A percentile compares a stretch with the other conserved stretches of the same genome.
These are phyloP conservation scores for Neoseiulus cucumeris DNA, from an alignment of 1,140 invertebrate genomes.

Conservation along the genomic window DNA sequence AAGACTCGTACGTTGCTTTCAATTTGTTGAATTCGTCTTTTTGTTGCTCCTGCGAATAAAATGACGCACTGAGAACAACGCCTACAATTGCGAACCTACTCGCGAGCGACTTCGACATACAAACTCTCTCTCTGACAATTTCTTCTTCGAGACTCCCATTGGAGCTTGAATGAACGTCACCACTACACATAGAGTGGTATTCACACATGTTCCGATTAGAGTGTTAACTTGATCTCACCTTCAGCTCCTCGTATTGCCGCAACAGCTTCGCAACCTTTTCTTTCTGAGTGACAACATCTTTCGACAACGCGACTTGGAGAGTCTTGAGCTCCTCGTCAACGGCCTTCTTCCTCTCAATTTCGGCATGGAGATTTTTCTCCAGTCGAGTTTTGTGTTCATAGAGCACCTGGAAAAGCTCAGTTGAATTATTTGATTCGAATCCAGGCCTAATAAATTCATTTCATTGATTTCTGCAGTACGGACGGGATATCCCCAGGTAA, in stretches of 20 bases:
- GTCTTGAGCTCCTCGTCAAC: conserved; percentile 5
- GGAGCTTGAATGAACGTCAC: no score
- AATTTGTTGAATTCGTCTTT: background rate
- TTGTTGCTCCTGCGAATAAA: background rate
- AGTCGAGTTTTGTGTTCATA: conserved; percentile 7
- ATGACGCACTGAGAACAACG: no score
- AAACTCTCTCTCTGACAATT: no score
- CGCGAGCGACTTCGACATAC: no score
- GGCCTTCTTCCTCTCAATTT: background rate
- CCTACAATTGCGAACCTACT: no score
- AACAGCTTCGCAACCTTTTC: background rate
- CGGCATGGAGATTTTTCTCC: conserved; percentile 1
- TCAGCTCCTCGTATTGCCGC: background rate
- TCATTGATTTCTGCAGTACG: no score
- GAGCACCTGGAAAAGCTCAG: background rate
- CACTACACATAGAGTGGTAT: no score
- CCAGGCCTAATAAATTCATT: no score
- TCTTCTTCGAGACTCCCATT: no score
- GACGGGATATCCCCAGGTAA: no score
- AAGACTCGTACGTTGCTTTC: background rate
- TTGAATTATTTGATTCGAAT: no score
- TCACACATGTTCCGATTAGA: no score
- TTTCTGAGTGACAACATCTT: background rate
- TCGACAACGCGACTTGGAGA: background rate
- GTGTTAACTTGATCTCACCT: background rate